These are phyloP conservation scores for Acanthococcus lagerstroemiae DNA, from an alignment of 2,888 invertebrate genomes.

Conservation along the genomic window DNA sequence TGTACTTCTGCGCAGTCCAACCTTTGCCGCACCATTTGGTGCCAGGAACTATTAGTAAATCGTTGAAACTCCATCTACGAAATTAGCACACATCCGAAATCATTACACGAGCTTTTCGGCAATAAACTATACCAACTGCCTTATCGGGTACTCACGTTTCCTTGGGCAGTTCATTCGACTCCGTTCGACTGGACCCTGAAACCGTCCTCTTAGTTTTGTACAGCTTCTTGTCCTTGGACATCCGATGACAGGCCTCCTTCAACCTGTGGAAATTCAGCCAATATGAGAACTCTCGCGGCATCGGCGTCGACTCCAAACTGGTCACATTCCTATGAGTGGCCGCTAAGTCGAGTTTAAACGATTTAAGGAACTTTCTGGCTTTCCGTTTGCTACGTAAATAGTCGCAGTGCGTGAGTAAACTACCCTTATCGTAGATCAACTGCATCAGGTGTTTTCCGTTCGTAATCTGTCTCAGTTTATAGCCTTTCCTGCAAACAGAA, in stretches of 20 bases:
- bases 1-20: conserved; percentile 65
- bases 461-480: conserved; percentile 56
- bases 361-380: conserved; percentile 50
- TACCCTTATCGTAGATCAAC: conserved; percentile 54
- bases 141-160: conserved; percentile 17
- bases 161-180: conserved; percentile 17
- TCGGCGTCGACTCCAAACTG: conserved; percentile 30
- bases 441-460: conserved; percentile 59
- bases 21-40: conserved; percentile 93
- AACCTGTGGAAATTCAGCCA: conserved; percentile 53
- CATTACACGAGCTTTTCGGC: too few relatives aligned
- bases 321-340: conserved; percentile 28
- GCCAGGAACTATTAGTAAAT: conserved; percentile 63
- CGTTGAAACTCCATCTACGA: conserved; percentile 22
- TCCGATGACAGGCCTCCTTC: conserved; percentile 47
- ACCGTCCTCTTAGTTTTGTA: conserved; percentile 38
- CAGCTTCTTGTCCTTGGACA: conserved; percentile 40
- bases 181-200: conserved; percentile 20
- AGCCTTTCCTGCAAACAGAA: conserved; percentile 46
- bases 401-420: conserved; percentile 57
- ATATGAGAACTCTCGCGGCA: conserved; percentile 46
- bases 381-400: conserved; percentile 48
- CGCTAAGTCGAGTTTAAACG: conserved; percentile 40
- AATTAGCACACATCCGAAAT: too few relatives aligned
- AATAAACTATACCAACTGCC: too few relatives aligned